A percentile compares a stretch with the other conserved stretches of the same genome.
These are phyloP conservation scores for Drosophila pseudotalamancana DNA, from an alignment of 2,888 invertebrate species.

Conservation along the genomic window DNA sequence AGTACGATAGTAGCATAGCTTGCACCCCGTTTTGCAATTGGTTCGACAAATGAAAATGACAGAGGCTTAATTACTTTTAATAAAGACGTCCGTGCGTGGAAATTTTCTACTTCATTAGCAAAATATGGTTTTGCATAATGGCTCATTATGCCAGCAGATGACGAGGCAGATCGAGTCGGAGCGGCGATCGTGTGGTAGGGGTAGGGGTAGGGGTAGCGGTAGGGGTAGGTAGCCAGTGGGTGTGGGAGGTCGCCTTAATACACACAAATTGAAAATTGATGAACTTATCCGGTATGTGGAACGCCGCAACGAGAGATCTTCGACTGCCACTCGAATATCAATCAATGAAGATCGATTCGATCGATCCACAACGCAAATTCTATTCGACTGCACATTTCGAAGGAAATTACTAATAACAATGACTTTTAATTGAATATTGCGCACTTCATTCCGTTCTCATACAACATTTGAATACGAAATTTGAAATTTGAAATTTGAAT, in stretches of 20 bases:
- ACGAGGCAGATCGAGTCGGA: slow-evolving; percentile 24
- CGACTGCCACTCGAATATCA: slow-evolving; percentile 47
- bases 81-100: slow-evolving; percentile 78
- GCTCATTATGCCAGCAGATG: slow-evolving; percentile 69
- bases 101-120: slow-evolving; percentile 73
- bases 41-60: slow-evolving; percentile 72
- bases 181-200: slow-evolving; percentile 21
- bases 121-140: slow-evolving; percentile 78
- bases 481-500: slow-evolving; percentile 30
- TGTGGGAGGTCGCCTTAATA: slow-evolving; percentile 67
- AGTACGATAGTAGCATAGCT: slow-evolving; percentile 11
- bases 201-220: background rate
- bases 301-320: slow-evolving; percentile 6
- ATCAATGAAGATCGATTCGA: slow-evolving; percentile 41
- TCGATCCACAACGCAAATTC: slow-evolving; percentile 21
- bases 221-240: background rate
- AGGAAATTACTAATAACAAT: slow-evolving; percentile 82
- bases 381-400: slow-evolving; percentile 30
- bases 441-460: slow-evolving; percentile 73
- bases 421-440: slow-evolving; percentile 82
- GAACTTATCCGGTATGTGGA: slow-evolving; percentile 81
- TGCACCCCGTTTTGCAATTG: slow-evolving; percentile 24
- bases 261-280: slow-evolving; percentile 82
- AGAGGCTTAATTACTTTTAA: slow-evolving; percentile 79
- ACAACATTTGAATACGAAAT: slow-evolving; percentile 25